Evolutionary conservation across 2,113 vertebrate genomes (phyloP).

Genomic region (Acanthisitta chloris): DNA sequence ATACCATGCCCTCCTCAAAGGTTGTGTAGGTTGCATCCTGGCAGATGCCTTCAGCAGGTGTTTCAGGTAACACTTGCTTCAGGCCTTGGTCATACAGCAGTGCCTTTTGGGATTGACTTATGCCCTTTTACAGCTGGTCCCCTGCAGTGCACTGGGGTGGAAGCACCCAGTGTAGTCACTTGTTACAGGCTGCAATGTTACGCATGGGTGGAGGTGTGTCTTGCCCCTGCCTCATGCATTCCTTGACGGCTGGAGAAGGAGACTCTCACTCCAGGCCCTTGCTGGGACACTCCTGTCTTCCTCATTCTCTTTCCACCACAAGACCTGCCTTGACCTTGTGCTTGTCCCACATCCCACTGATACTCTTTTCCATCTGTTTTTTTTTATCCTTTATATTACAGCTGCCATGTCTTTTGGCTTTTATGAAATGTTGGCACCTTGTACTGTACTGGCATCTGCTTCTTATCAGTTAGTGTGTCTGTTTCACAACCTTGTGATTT

Average conservation of each 20-base stretch:
- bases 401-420: neutral
- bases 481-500: neutral
- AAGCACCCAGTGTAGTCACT: neutral
- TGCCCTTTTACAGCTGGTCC: neutral
- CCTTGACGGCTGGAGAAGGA: neutral
- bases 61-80: neutral
- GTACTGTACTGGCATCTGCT: neutral
- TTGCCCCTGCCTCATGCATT: rapidly evolving
- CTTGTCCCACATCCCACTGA: neutral
- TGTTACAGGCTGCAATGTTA: too few relatives aligned
- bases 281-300: neutral
- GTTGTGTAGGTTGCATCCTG: neutral
- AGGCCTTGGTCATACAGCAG: neutral
- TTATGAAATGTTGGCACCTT: rapidly evolving
- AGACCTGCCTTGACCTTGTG: neutral
- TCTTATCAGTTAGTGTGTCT: neutral
- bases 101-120: neutral
- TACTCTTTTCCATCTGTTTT: neutral
- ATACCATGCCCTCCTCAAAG: neutral
- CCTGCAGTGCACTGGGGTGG: neutral
- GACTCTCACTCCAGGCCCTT: rapidly evolving
- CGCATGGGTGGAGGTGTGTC: rapidly evolving
- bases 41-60: neutral
- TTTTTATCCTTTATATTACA: neutral
- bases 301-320: neutral